Evolutionary conservation across 2,113 vertebrate genomes (phyloP).

Genomic region (Sminthopsis crassicaudata): DNA sequence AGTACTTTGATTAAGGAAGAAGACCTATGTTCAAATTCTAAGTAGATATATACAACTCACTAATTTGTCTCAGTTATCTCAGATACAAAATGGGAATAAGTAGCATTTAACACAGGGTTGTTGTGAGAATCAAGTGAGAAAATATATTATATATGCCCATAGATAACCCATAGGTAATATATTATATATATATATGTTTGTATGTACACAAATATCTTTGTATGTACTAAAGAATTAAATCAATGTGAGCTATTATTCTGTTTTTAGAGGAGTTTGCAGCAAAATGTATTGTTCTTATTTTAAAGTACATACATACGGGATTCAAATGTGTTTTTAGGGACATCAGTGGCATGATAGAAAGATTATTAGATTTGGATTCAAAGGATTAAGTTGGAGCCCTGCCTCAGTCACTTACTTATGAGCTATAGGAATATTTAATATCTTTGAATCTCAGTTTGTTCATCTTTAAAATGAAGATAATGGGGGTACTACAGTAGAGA

Average conservation of each 20-base stretch:
- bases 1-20: neutral
- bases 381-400: neutral
- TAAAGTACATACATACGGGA: neutral
- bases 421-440: neutral
- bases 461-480: neutral
- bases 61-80: neutral
- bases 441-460: neutral
- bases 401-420: neutral
- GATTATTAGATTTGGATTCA: neutral
- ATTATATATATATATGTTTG: neutral
- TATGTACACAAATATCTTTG: neutral
- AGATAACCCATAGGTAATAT: neutral
- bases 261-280: neutral
- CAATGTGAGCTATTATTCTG: neutral
- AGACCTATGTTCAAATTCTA: neutral
- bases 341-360: neutral
- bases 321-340: neutral
- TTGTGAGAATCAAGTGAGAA: neutral
- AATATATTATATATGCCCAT: neutral
- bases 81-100: neutral
- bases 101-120: neutral
- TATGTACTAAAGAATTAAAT: neutral
- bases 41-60: neutral
- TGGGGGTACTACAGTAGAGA: too few species aligned
- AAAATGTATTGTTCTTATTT: neutral